phyloP scores from a whole-genome alignment of 2,113 vertebrate species.

The Ctenomys sociabilis region DNA sequence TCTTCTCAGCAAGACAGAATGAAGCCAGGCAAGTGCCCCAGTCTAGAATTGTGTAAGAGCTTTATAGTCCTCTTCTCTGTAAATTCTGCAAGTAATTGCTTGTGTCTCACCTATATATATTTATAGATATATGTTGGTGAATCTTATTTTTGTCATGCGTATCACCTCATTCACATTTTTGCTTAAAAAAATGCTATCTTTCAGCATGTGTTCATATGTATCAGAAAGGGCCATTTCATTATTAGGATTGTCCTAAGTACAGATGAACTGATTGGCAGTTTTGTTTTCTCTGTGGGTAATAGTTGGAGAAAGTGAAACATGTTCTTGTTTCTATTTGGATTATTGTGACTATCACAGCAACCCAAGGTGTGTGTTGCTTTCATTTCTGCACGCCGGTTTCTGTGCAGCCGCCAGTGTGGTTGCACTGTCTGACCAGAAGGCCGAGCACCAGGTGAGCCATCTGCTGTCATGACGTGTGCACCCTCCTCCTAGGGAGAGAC shows the following conservation, averaged over 20 bases:
- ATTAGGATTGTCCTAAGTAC: background rate
- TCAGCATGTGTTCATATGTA: background rate
- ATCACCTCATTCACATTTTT: constrained; percentile 1
- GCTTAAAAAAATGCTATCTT: background rate
- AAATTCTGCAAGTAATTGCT: background rate
- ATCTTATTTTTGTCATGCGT: background rate
- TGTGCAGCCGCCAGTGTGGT: background rate
- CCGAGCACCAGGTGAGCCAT: background rate
- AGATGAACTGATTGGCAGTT: background rate
- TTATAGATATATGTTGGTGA: background rate
- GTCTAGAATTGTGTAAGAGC: background rate
- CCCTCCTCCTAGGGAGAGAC: background rate
- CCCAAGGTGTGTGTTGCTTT: background rate
- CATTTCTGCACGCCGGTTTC: background rate
- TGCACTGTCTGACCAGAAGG: background rate
- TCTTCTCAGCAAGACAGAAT: background rate
- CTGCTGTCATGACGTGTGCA: background rate
- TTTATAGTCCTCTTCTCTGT: background rate
- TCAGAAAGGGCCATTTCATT: background rate
- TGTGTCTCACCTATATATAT: too few species aligned
- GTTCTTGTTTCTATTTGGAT: background rate
- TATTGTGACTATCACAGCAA: background rate
- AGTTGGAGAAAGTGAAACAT: constrained; percentile 30
- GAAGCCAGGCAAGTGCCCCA: background rate
- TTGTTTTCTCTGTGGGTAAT: background rate